Conservation (phyloP, 2,888 invertebrate genomes). For the Epinotia brunnichana region DNA sequence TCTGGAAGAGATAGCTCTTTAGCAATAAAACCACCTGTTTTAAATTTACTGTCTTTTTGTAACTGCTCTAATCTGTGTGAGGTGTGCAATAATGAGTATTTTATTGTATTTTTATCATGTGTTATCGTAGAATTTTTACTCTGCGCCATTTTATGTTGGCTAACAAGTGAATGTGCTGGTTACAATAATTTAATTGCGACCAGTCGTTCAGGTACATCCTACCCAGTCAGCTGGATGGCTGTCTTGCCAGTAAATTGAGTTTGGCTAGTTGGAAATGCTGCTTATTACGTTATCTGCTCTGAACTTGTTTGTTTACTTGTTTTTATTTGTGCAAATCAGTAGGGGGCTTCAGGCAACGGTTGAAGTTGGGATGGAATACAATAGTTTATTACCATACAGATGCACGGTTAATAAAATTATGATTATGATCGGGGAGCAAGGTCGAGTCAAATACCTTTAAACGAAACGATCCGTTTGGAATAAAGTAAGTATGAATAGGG, state of each 20-base stretch:
- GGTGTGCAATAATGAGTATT: too few relatives aligned
- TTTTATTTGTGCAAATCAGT: neutral
- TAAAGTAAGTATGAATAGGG: too few relatives aligned
- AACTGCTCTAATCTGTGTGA: too few relatives aligned
- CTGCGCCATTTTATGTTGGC: neutral
- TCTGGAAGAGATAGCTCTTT: too few relatives aligned
- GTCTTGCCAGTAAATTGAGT: constrained; percentile 23
- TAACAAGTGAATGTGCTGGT: neutral
- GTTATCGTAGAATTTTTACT: neutral
- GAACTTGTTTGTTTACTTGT: neutral
- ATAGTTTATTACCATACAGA: neutral
- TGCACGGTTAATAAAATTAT: neutral
- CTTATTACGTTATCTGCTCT: constrained; percentile 15
- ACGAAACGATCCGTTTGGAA: too few relatives aligned
- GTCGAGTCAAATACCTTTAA: neutral
- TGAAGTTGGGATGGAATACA: neutral
- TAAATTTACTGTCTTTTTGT: too few relatives aligned
- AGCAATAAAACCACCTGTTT: too few relatives aligned
- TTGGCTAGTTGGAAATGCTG: constrained; percentile 12
- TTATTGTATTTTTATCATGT: too few relatives aligned
- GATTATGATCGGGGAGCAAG: neutral
- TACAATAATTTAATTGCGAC: neutral
- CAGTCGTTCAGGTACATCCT: constrained; percentile 4
- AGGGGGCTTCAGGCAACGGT: neutral
- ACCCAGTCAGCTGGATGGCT: constrained; percentile 18